Conservation (phyloP, 2,888 invertebrate genomes). For the Acanthopleura granulata region DNA sequence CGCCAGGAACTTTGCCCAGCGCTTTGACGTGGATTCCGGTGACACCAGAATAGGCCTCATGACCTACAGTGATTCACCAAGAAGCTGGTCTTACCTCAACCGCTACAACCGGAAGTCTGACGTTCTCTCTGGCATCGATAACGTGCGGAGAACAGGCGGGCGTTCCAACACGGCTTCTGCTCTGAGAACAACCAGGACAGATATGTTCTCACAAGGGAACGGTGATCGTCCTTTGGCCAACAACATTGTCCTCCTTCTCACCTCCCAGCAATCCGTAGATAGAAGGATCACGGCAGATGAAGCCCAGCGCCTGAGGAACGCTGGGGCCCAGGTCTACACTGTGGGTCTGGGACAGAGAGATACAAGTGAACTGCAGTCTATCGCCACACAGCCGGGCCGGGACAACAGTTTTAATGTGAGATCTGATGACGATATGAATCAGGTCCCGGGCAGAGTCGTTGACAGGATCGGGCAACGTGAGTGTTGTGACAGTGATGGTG, state of each 20-base stretch:
- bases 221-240: constrained; percentile 18
- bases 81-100: constrained; percentile 49
- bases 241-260: constrained; percentile 3
- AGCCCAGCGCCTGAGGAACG: not conserved
- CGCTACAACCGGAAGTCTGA: constrained; percentile 32
- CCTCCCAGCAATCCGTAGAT: not conserved
- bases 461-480: constrained; percentile 3
- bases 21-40: constrained; percentile 49
- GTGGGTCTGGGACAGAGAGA: constrained; percentile 8
- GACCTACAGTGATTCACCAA: constrained; percentile 37
- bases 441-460: not conserved
- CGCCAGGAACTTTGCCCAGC: constrained; percentile 35
- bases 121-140: constrained; percentile 38
- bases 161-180: constrained; percentile 3
- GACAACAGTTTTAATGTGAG: constrained; percentile 13
- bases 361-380: not conserved
- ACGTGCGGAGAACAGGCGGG: constrained; percentile 27
- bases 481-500: not conserved
- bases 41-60: constrained; percentile 50
- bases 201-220: not conserved
- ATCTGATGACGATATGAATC: not conserved
- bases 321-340: constrained; percentile 2
- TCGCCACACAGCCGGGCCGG: not conserved
- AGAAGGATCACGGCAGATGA: not conserved
- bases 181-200: not conserved